Evolutionary conservation across 2,888 invertebrate genomes (phyloP), one percentile per base, ranked within the genome.

Genomic region (Bursaphelenchus okinawaensis): DNA sequence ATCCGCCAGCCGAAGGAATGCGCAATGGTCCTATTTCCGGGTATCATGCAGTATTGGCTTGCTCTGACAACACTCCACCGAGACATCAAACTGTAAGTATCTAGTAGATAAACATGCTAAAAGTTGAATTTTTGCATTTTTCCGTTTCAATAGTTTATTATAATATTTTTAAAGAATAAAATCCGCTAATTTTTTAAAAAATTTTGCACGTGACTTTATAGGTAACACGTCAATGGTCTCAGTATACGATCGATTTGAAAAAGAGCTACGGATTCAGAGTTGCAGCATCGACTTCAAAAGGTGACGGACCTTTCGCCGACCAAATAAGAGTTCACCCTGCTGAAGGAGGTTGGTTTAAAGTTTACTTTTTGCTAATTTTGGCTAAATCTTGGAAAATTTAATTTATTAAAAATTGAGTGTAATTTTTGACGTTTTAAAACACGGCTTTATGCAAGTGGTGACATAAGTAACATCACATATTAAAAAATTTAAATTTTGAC

Each of bases 1-100:
- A 84, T 66, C 82, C 84, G 4, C 96, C 96, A 0, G 87, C 88
- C 0, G 87, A 91, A 70, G 90, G 91, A 73, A 89, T 92, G 72
- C 88, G 94, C 59, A 96, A 98, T 83, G 98, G 98, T 0, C 89
- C 91, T 82, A 93, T 98, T 66, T 89, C 89, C 65, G 90, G 90
- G 81, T 98, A 93, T 83, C 92, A 93, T 83, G 89, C 79, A 19
- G 71, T 77, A 51, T 71, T 81, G n/a, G 72, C 75, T n/a, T 58
- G 66, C 64, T 67, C 50, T 23, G 60, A 59, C 60, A 59, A 59
- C 50, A 59, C 51, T n/a, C 60, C 50, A 19, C 60, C 60, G 16
- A 20, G 27, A 19, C 60, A 59, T 59, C 60, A 59, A n/a, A 59
- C 31, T 51, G 60, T 59, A 50, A 59, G 1, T 52, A 57, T 65